Conservation (phyloP, 1,140 invertebrate species). For the Ceratoteleas bidentatus region DNA sequence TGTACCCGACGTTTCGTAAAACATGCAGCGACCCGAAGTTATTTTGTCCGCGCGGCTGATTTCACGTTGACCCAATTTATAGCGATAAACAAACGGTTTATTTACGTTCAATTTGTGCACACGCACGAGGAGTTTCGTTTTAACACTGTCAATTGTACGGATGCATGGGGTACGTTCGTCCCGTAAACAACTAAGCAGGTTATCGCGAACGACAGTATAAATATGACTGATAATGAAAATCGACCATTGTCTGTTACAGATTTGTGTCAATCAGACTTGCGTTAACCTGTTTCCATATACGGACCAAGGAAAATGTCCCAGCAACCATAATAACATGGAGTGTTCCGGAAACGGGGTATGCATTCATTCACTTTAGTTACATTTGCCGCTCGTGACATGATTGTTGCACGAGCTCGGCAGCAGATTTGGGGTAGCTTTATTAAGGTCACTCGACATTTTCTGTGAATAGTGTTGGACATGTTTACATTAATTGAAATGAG, state of each 20-base stretch:
- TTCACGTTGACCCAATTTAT: slow-evolving; percentile 57
- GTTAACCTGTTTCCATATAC: slow-evolving; percentile 90
- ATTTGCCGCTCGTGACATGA: no score
- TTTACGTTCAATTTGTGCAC: slow-evolving; percentile 67
- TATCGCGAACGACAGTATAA: slow-evolving; percentile 36
- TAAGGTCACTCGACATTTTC: no score
- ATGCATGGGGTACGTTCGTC: slow-evolving; percentile 31
- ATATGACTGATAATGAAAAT: slow-evolving; percentile 61
- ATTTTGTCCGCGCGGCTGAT: slow-evolving; percentile 52
- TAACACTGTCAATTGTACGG: slow-evolving; percentile 38
- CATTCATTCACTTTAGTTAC: no score
- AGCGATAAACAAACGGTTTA: slow-evolving; percentile 63
- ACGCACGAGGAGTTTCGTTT: slow-evolving; percentile 53
- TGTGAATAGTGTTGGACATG: no score
- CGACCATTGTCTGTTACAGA: slow-evolving; percentile 77
- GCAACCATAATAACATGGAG: slow-evolving; percentile 91
- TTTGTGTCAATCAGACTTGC: slow-evolving; percentile 97
- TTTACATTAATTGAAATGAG: no score
- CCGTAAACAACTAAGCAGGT: slow-evolving; percentile 49
- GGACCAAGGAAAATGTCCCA: slow-evolving; percentile 92
- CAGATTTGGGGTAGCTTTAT: no score
- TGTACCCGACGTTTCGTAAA: no score
- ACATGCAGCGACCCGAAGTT: slow-evolving; percentile 32
- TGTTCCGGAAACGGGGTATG: slow-evolving; percentile 97
- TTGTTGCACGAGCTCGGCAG: no score